Evolutionary conservation across 2,113 vertebrate genomes (phyloP).

Genomic region (Nannobrachium achirus): DNA sequence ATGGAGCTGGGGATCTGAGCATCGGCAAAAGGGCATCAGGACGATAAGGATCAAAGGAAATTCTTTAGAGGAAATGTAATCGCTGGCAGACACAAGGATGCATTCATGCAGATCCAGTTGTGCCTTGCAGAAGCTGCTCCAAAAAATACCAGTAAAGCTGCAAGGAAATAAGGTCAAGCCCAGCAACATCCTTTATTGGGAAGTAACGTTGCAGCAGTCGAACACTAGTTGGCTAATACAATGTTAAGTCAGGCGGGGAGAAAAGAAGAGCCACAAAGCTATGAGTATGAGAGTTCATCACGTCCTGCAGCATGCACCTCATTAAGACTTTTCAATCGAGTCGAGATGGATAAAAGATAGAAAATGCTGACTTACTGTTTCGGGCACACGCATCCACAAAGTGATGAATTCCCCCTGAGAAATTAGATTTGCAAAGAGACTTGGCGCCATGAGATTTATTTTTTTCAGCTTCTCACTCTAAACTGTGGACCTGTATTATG

Average conservation of each 20-base stretch:
- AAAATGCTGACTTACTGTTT: constrained; percentile 66
- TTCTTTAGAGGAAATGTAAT: constrained; percentile 71
- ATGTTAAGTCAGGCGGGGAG: constrained; percentile 15
- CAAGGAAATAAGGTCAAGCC: constrained; percentile 33
- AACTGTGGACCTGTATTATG: constrained; percentile 56
- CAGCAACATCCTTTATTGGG: constrained; percentile 1
- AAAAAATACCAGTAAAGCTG: constrained; percentile 24
- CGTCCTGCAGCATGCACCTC: constrained; percentile 46
- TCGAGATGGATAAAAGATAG: constrained; percentile 57
- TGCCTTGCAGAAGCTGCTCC: constrained; percentile 35
- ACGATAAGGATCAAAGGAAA: constrained; percentile 76
- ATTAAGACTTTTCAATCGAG: constrained; percentile 58
- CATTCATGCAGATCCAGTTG: constrained; percentile 47
- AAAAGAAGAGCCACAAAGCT: constrained; percentile 18
- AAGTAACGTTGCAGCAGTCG: not conserved
- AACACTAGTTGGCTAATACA: constrained; percentile 10
- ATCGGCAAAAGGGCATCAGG: constrained; percentile 75
- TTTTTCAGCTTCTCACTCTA: constrained; percentile 35
- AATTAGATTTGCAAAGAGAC: constrained; percentile 65
- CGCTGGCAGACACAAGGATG: constrained; percentile 61
- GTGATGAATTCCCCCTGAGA: constrained; percentile 58
- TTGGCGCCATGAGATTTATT: constrained; percentile 51
- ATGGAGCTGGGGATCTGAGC: constrained; percentile 68
- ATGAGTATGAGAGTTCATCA: constrained; percentile 26
- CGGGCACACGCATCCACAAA: constrained; percentile 49